Percentiles rank a stretch among this genome's conserved stretches.
These are phyloP conservation scores for Meriones psammophilus DNA, from an alignment of 2,797 vertebrate genomes.

Conservation along the genomic window DNA sequence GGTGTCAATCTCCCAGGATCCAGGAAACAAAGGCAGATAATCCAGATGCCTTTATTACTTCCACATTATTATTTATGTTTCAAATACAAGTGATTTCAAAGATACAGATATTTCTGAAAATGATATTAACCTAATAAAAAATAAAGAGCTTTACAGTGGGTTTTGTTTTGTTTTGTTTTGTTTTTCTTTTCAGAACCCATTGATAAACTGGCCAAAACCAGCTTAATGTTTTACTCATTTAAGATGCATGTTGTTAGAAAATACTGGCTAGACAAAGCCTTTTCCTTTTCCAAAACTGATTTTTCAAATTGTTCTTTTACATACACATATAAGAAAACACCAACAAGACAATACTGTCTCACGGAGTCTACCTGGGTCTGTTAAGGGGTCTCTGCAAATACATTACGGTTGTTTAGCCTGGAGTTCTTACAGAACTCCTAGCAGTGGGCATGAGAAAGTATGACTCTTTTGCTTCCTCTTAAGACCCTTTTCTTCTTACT, in stretches of 20 bases:
- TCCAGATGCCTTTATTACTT: not conserved
- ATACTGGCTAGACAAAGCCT: not conserved
- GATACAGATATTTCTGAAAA: not conserved
- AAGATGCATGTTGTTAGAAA: not conserved
- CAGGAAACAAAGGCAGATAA: not conserved
- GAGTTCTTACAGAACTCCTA: not conserved
- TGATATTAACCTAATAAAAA: not conserved
- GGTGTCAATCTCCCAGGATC: not conserved
- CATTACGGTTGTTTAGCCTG: not conserved
- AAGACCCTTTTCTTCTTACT: not conserved
- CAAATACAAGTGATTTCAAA: not conserved
- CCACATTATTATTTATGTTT: not conserved
- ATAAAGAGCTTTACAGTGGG: not conserved
- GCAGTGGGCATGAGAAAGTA: no score
- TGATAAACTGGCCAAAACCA: not conserved
- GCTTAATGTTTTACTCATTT: not conserved
- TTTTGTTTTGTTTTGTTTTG: no score
- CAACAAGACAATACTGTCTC: not conserved
- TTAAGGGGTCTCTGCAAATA: not conserved
- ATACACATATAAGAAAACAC: not conserved
- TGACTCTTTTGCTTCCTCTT: not conserved
- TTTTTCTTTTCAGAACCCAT: not conserved
- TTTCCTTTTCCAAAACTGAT: not conserved
- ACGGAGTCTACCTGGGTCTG: not conserved
- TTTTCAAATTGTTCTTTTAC: not conserved